Evolutionary conservation across 1,140 invertebrate species (phyloP), one percentile per base, ranked within the genome.

Genomic region (Aphelinus atriplicis): DNA sequence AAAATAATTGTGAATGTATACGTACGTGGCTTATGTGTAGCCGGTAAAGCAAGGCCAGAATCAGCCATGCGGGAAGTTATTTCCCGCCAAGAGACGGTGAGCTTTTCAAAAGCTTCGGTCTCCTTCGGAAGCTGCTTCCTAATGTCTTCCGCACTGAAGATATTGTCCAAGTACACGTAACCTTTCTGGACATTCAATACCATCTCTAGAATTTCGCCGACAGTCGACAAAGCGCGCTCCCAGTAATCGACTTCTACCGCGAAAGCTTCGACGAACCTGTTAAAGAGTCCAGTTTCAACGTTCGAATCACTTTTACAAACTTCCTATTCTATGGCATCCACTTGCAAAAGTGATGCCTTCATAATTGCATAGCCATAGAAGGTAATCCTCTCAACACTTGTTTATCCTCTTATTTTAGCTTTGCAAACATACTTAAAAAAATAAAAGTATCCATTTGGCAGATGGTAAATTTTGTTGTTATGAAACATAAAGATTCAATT

Each of bases 141-240:
- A 71, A 96, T 95, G 84, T 96, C 94, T 86, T 95, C 94, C 2
- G 94, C 93, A 79, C 88, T 88, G 85, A 97, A 96, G 81, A 96
- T 96, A 84, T 93, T 95, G 88, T 95, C 94, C 60, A 77, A 76
- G 83, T 96, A 95, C 60, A 95, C 88, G 90, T 94, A 96, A 77
- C 93, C 91, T 58, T 93, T 89, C 87, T 97, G 95, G 2, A 96
- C 93, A 80, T 89, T 90, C 6, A 96, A 84, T 42, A 92, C 88
- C 78, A 91, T 91, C 88, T 96, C 95, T 43, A 95, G 88, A 64
- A 92, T 92, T 87, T 96, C 95, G 50, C 92, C 90, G 4, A 96
- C 90, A 69, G 92, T 92, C 10, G 93, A 94, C 58, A 97, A 87
- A 3, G 92, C 91, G 81, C 92, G 91, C 86, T 96, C 95, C 94